Evolutionary conservation across 1,140 invertebrate genomes (phyloP).

Genomic region (Brachionus calyciflorus): DNA sequence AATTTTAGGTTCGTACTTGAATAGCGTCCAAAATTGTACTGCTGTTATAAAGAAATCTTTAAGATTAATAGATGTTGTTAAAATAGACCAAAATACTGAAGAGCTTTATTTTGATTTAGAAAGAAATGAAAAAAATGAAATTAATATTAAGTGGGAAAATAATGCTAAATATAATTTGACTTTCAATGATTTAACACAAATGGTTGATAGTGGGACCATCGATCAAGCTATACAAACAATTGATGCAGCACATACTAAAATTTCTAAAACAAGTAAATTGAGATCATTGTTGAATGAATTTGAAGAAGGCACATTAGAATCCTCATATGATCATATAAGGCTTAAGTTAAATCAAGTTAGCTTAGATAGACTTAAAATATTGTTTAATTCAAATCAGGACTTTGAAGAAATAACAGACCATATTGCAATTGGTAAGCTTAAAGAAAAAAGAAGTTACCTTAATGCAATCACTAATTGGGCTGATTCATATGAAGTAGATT

Average conservation of each 20-base stretch:
- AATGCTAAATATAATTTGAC: not conserved
- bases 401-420: not conserved
- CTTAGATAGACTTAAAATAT: not conserved
- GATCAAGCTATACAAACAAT: slow-evolving; percentile 1
- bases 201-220: not conserved
- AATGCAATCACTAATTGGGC: not conserved
- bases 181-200: not conserved
- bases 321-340: not conserved
- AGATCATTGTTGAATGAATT: too few relatives aligned
- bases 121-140: not conserved
- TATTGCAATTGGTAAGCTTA: not conserved
- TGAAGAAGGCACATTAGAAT: too few relatives aligned
- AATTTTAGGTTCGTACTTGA: slow-evolving; percentile 7
- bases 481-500: not conserved
- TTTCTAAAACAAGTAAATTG: too few relatives aligned
- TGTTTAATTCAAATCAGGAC: not conserved
- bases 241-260: too few relatives aligned
- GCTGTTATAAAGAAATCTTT: not conserved
- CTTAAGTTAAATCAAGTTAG: not conserved
- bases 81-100: not conserved
- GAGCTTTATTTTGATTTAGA: not conserved
- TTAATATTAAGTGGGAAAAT: not conserved
- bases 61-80: not conserved
- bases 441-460: not conserved
- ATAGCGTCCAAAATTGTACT: not conserved